Base-by-base conservation (phyloP, 1,140 invertebrate species). In the Tetragonula clypearis region DNA sequence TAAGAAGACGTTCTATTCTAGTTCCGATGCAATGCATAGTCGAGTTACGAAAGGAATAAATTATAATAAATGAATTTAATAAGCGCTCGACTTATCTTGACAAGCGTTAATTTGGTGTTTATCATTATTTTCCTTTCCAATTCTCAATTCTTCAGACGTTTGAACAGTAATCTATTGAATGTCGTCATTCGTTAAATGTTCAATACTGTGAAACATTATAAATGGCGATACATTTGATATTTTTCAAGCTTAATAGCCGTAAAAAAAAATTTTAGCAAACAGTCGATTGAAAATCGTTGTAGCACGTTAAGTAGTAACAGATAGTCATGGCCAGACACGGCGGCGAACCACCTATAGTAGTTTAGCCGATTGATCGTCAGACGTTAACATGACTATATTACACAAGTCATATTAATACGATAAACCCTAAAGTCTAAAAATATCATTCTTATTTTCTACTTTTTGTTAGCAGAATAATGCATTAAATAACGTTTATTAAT, bases 361-460 rank as follows among this genome's bases (percentile, higher is more conserved):
- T 86, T 41, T 49, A 4, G 35, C 53, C 55, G n/a, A 26, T 79
- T 75, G 53, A 78, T 56, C 12, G 53, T 86, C 84, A 26, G 86
- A 49, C 74, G 2, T 60, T 78, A 53, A 53, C 53, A n/a, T 55
- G 15, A 19, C 58, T 14, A 15, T n/a, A 41, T 80, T 58, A 74
- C 26, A 30, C n/a, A 84, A 30, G n/a, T 3, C n/a, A 19, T 35
- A 55, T 49, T 1, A 30, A 30, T n/a, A 26, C 19, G 75, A 35
- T 23, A 62, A 69, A 76, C 12, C 0, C 0, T 49, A 49, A 49
- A 49, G 5, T 81, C 11, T 14, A 19, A 55, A 66, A 58, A 41
- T 26, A 56, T 15, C 2, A 60, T 49, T 49, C 49, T 23, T 21
- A 12, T 30, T 30, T 14, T 21, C 19, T 12, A 78, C 3, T 58